Conservation (phyloP, 1,140 invertebrate genomes). For the Ceratina japonica region DNA sequence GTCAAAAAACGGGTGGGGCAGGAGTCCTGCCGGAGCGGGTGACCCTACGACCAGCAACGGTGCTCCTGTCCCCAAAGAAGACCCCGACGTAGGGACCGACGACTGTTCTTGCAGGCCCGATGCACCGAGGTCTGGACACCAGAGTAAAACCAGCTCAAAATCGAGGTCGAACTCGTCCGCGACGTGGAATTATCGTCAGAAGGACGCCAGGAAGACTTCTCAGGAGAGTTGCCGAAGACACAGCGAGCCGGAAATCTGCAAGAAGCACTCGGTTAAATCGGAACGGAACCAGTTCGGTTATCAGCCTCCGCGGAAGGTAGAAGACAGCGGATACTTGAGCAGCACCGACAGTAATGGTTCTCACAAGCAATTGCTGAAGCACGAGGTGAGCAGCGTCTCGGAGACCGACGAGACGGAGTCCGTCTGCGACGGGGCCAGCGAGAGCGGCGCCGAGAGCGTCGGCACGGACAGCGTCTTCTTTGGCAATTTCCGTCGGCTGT, state of each 20-base stretch:
- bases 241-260: too few relatives aligned
- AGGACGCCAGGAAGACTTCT: not conserved
- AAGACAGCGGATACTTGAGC: slow-evolving; percentile 85
- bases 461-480: slow-evolving; percentile 91
- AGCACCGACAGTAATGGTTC: slow-evolving; percentile 86
- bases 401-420: slow-evolving; percentile 87
- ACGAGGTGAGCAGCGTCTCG: slow-evolving; percentile 78
- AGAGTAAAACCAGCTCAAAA: not conserved
- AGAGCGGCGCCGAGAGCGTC: slow-evolving; percentile 90
- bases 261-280: not conserved
- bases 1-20: slow-evolving; percentile 84
- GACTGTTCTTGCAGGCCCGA: slow-evolving; percentile 10
- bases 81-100: slow-evolving; percentile 70
- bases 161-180: not conserved
- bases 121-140: too few relatives aligned
- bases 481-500: slow-evolving; percentile 75
- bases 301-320: slow-evolving; percentile 61
- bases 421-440: slow-evolving; percentile 86
- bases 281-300: slow-evolving; percentile 16
- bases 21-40: slow-evolving; percentile 78
- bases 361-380: slow-evolving; percentile 66
- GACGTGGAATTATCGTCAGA: not conserved
- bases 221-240: slow-evolving; percentile 12
- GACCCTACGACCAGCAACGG: slow-evolving; percentile 75
- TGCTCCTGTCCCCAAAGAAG: slow-evolving; percentile 71